A percentile compares a stretch with the other conserved stretches of the same genome.
phyloP scores from a whole-genome alignment of 2,113 vertebrate genomes.

The Chrysemys picta region DNA sequence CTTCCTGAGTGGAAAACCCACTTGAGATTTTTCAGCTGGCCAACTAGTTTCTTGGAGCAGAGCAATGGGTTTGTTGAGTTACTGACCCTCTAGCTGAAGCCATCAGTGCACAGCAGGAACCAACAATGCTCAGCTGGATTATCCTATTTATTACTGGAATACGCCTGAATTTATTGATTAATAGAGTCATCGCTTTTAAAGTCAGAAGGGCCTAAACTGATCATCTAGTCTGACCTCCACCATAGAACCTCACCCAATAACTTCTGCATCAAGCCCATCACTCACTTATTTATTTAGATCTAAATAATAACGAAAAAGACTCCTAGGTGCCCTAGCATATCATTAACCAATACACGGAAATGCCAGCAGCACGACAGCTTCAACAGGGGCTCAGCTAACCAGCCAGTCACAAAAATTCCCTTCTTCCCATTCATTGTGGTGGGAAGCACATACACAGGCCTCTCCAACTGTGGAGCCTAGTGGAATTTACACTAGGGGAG shows the following conservation, averaged over 20 bases:
- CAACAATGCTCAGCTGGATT: not conserved
- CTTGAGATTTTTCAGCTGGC: constrained; percentile 65
- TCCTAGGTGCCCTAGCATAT: not conserved
- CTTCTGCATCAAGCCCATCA: not conserved
- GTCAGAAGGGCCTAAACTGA: not conserved
- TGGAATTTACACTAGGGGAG: not conserved
- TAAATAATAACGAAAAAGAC: not conserved
- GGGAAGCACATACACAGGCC: not conserved
- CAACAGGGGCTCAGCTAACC: no score
- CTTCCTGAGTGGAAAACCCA: constrained; percentile 50
- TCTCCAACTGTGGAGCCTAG: not conserved
- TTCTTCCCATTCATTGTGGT: no score
- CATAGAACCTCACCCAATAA: not conserved
- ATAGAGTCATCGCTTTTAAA: not conserved
- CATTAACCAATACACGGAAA: not conserved
- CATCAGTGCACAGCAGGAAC: not conserved
- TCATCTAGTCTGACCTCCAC: not conserved
- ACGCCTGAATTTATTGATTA: not conserved
- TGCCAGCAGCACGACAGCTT: not conserved
- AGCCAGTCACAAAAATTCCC: no score
- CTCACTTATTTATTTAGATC: not conserved
- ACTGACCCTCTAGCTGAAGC: constrained; percentile 11
- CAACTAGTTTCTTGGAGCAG: constrained; percentile 38
- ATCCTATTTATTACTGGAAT: not conserved
- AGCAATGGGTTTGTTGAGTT: constrained; percentile 10